Percentiles rank a stretch among this genome's conserved stretches.
Conservation (phyloP, 2,888 invertebrate genomes). For the Galeopsomyia nigrocyanea region DNA sequence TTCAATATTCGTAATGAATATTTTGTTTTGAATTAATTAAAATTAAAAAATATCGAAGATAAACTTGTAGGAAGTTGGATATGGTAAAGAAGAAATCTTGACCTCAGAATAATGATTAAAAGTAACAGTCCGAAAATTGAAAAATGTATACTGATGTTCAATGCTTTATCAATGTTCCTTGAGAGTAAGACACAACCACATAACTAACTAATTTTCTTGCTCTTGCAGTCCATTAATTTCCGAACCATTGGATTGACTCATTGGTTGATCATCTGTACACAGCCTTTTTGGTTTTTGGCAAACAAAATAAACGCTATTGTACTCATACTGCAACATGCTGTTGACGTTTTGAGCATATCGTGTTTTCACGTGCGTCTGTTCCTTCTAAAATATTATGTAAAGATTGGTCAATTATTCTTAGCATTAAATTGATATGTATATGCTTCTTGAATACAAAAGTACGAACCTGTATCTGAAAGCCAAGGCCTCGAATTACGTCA, state of each 20-base stretch:
- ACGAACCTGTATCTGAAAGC: conserved; percentile 83
- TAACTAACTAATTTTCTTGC: conserved; percentile 51
- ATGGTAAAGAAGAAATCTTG: conserved; percentile 11
- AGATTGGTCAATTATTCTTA: conserved; percentile 13
- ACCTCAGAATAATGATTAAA: conserved; percentile 46
- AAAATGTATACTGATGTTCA: conserved; percentile 2
- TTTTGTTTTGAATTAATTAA: not conserved
- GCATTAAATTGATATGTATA: conserved; percentile 6
- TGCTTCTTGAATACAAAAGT: conserved; percentile 14
- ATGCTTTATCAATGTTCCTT: conserved; percentile 42
- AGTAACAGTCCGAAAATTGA: conserved; percentile 34
- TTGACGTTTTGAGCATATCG: conserved; percentile 93
- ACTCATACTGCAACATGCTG: conserved; percentile 94
- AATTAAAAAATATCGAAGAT: not conserved
- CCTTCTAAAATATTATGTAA: conserved; percentile 74
- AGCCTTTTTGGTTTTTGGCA: conserved; percentile 80
- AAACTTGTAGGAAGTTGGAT: not conserved
- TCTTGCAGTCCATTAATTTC: conserved; percentile 61
- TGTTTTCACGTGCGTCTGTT: conserved; percentile 83
- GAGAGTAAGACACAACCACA: conserved; percentile 46
- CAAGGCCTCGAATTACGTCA: conserved; percentile 83
- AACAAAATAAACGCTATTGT: conserved; percentile 93
- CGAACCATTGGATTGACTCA: conserved; percentile 58
- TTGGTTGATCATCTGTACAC: conserved; percentile 45
- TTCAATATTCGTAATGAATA: not conserved